phyloP scores from a whole-genome alignment of 1,140 invertebrate genomes.

The Drosophila lacertosa region DNA sequence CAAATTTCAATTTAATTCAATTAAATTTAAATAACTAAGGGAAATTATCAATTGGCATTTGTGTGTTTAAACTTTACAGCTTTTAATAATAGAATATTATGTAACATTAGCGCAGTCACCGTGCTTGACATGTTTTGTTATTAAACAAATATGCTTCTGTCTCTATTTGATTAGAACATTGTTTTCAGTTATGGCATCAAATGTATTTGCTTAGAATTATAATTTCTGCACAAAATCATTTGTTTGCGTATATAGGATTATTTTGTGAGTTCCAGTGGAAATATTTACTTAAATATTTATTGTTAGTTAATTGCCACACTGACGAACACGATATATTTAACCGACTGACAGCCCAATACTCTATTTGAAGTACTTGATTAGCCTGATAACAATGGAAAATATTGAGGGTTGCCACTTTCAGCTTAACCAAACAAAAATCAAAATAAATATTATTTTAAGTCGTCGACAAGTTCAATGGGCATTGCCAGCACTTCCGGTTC shows the following conservation, averaged over 20 bases:
- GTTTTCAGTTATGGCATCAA: background rate
- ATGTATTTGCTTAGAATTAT: conserved; percentile 2
- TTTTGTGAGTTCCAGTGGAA: background rate
- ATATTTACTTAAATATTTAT: background rate
- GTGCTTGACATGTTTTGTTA: background rate
- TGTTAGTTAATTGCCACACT: no score
- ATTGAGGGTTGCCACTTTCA: no score
- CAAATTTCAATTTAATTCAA: no score
- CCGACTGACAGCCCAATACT: no score
- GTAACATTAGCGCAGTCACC: background rate
- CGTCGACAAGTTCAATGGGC: background rate
- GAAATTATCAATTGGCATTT: background rate
- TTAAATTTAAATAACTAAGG: background rate
- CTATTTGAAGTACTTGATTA: no score
- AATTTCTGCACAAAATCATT: background rate
- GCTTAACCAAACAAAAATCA: no score
- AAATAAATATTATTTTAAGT: background rate
- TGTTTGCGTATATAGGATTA: background rate
- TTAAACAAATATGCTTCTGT: background rate
- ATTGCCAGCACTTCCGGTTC: conserved; percentile 5
- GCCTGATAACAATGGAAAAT: no score
- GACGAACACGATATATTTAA: no score
- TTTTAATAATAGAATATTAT: background rate
- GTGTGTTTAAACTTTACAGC: background rate
- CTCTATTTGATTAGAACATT: conserved; percentile 3